Conservation (phyloP, 2,888 invertebrate species). For the Melangyna quadrimaculata region DNA sequence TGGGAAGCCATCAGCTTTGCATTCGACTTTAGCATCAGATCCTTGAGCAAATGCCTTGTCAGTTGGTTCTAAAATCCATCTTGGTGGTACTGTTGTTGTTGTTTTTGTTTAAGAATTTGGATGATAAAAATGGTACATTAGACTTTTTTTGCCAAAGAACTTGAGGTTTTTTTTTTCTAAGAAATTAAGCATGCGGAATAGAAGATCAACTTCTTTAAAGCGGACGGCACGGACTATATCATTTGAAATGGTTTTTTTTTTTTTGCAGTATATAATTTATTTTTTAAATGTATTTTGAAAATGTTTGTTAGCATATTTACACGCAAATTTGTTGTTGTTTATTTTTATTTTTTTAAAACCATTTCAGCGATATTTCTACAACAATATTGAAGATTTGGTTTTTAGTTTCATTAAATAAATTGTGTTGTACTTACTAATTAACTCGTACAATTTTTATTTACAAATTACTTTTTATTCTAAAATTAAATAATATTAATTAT, state of each 20-base stretch:
- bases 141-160: not conserved
- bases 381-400: slow-evolving; percentile 70
- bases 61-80: slow-evolving; percentile 97
- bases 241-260: slow-evolving; percentile 72
- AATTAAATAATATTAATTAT: not conserved
- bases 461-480: not conserved
- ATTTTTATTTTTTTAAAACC: slow-evolving; percentile 41
- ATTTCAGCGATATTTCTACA: slow-evolving; percentile 70
- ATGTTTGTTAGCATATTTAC: slow-evolving; percentile 27
- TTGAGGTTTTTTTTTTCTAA: slow-evolving; percentile 1
- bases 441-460: not conserved
- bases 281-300: not conserved
- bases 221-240: slow-evolving; percentile 76
- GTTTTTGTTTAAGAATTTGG: slow-evolving; percentile 20
- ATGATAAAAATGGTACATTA: slow-evolving; percentile 55
- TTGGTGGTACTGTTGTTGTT: slow-evolving; percentile 90
- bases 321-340: not conserved
- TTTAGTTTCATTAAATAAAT: not conserved
- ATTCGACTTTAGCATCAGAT: slow-evolving; percentile 95
- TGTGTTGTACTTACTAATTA: slow-evolving; percentile 9
- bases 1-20: slow-evolving; percentile 97
- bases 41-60: slow-evolving; percentile 97
- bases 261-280: not conserved
- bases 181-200: slow-evolving; percentile 76
- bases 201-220: slow-evolving; percentile 43